Evolutionary conservation across 2,888 invertebrate species (phyloP), one percentile per base, ranked within the genome.

Genomic region (Epirrita christyi): DNA sequence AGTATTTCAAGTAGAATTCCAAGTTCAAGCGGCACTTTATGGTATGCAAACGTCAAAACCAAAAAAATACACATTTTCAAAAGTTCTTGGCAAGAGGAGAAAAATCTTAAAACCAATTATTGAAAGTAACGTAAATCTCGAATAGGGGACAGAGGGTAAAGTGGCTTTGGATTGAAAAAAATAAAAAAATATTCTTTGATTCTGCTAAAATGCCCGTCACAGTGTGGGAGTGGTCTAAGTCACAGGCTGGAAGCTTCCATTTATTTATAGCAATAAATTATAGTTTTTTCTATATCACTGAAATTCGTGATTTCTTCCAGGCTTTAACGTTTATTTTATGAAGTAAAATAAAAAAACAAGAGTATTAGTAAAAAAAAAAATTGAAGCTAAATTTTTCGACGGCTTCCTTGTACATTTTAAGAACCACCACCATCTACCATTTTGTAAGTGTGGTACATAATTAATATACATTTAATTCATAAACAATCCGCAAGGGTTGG

Each of bases 201-300:
- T 59, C 55, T 55, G 55, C 59, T 59, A 59, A 59, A 59, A 59
- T 32, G 55, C 59, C 55, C 48, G 59, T 59, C 55, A 59, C 47
- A 55, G 38, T 32, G 14, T 7, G 44, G 32, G 14, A 6, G 2
- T 52, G 55, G 55, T 51, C 43, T 42, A 55, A 48, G 55, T 36
- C 28, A 38, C 6, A 14, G 7, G 38, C 38, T 32, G 3, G 0
- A 8, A 5, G 32, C 2, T 32, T 5, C 2, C 0, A 32, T 5
- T 9, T 7, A 9, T 32, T 32, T 32, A 8, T 32, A 29, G 1
- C 2, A 32, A 21, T 21, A 21, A 21, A 2, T 4, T n/a, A n/a
- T n/a, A n/a, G n/a, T 21, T 21, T 21, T 21, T 4, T 21, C 21
- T 21, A 4, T 3, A 21, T 21, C 4, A 21, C 21, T 21, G 21